A percentile compares a stretch with the other conserved stretches of the same genome.
Conservation (phyloP, 2,888 invertebrate species). For the Ormyrus labotus region DNA sequence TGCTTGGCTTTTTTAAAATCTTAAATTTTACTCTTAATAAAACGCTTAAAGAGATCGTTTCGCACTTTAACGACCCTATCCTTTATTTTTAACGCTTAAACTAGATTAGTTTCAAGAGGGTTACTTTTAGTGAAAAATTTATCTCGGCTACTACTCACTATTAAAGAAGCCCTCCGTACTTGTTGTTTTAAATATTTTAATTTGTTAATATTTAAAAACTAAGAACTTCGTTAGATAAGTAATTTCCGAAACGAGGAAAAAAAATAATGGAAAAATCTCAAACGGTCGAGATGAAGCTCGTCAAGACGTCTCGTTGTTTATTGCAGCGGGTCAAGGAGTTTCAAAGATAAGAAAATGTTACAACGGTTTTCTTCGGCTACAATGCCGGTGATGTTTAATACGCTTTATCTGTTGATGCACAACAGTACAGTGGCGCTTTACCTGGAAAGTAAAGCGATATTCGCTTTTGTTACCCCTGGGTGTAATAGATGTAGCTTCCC, state of each 20-base stretch:
- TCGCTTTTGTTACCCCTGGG: conserved; percentile 4
- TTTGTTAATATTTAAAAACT: too few species aligned
- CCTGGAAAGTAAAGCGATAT: conserved; percentile 13
- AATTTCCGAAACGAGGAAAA: too few species aligned
- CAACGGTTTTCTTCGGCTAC: conserved; percentile 21
- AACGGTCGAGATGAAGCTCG: not conserved
- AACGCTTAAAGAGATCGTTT: not conserved
- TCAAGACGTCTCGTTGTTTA: conserved; percentile 20
- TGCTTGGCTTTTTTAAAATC: too few species aligned
- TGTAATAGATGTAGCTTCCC: not conserved
- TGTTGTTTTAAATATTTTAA: too few species aligned
- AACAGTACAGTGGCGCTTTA: conserved; percentile 1
- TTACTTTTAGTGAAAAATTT: too few species aligned
- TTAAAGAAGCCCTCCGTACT: too few species aligned
- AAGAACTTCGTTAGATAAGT: too few species aligned
- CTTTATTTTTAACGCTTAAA: too few species aligned
- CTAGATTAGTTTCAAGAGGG: too few species aligned
- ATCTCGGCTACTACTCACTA: too few species aligned
- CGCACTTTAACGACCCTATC: not conserved
- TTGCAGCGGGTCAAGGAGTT: conserved; percentile 21
- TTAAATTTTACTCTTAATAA: too few species aligned
- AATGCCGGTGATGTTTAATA: conserved; percentile 10
- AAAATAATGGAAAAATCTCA: too few species aligned
- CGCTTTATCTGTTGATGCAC: conserved; percentile 21
- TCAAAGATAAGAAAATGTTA: conserved; percentile 35